These are phyloP conservation scores for Carpatolechia fugitivella DNA, from an alignment of 2,888 invertebrate genomes.

Conservation along the genomic window DNA sequence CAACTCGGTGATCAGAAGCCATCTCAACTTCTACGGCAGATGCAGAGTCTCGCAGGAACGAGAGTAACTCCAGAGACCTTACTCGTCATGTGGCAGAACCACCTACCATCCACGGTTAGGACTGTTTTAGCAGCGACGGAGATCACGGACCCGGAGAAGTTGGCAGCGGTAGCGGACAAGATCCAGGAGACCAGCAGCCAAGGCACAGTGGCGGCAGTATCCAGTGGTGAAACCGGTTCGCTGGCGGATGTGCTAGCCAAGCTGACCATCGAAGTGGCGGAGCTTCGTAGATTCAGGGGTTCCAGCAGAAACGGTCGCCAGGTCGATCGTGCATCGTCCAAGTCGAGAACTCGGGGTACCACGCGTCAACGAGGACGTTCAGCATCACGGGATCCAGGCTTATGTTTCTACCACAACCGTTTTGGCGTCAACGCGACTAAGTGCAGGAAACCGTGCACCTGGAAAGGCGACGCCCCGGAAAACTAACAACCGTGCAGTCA, in stretches of 20 bases:
- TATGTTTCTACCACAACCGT: constrained; percentile 22
- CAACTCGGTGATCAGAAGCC: constrained; percentile 25
- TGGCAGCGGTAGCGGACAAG: constrained; percentile 23
- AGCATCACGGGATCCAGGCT: constrained; percentile 16
- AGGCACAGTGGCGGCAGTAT: background rate
- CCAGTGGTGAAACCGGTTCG: background rate
- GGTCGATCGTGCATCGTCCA: background rate
- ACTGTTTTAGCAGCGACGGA: constrained; percentile 18
- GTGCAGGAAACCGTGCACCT: constrained; percentile 21
- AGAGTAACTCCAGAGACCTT: constrained; percentile 20
- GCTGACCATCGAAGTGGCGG: background rate
- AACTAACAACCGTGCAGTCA: constrained; percentile 9
- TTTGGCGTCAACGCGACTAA: constrained; percentile 14
- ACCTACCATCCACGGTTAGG: constrained; percentile 18
- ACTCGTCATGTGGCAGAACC: constrained; percentile 20
- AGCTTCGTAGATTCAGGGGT: background rate
- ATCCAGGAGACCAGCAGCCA: background rate
- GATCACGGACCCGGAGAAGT: constrained; percentile 10
- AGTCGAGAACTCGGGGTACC: background rate
- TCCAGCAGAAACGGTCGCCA: background rate
- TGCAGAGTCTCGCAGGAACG: constrained; percentile 22
- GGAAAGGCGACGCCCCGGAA: constrained; percentile 17
- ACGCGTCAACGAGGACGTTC: background rate
- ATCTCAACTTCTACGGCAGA: constrained; percentile 19
- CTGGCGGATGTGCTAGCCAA: background rate